phyloP scores from a whole-genome alignment of 2,888 invertebrate genomes.

The Meta bourneti region DNA sequence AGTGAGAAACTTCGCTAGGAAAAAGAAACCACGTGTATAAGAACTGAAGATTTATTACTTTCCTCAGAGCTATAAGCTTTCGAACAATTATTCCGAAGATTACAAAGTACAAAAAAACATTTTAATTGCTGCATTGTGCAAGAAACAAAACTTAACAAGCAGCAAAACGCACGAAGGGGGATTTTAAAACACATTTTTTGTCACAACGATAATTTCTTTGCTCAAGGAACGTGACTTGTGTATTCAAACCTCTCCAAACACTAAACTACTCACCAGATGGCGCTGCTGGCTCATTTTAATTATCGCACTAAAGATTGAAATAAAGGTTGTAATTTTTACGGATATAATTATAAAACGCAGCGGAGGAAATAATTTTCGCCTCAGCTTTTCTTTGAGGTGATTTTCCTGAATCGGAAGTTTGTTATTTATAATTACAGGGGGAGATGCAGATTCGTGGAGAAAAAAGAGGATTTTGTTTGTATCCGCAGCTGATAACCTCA shows the following conservation, averaged over 20 bases:
- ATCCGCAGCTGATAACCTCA: slow-evolving; percentile 29
- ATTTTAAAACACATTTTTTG: slow-evolving; percentile 21
- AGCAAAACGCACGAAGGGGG: no score
- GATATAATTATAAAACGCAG: slow-evolving; percentile 51
- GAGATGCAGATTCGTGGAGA: neutral
- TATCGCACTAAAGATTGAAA: slow-evolving; percentile 55
- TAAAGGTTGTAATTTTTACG: slow-evolving; percentile 55
- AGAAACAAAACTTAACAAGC: no score
- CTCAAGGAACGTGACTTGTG: slow-evolving; percentile 44
- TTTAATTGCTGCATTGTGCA: no score
- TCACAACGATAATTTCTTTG: slow-evolving; percentile 51
- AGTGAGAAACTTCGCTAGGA: no score
- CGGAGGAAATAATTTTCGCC: neutral
- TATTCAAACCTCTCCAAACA: slow-evolving; percentile 12
- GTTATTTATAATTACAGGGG: slow-evolving; percentile 35
- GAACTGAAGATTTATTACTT: no score
- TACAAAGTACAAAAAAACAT: no score
- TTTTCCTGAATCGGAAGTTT: slow-evolving; percentile 20
- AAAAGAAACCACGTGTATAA: no score
- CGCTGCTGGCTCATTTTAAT: slow-evolving; percentile 39
- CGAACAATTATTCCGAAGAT: no score
- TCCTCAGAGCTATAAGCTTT: no score
- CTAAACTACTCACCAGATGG: no score
- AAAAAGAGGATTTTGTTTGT: no score
- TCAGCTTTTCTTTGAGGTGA: slow-evolving; percentile 15